Percentiles rank a stretch among this genome's conserved stretches.
Conservation (phyloP, 1,140 invertebrate genomes). For the Metaphire vulgaris region DNA sequence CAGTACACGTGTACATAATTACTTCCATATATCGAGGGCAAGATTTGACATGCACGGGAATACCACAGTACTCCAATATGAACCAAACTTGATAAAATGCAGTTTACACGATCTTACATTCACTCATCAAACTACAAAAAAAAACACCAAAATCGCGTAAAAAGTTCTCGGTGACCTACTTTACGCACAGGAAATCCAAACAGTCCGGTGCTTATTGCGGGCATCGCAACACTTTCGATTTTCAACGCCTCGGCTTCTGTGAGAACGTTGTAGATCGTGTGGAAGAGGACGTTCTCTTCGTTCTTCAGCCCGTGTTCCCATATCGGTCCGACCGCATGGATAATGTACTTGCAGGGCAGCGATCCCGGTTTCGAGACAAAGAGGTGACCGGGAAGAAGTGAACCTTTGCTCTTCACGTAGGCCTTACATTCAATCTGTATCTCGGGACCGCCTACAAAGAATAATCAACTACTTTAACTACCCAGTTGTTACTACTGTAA, state of each 20-base stretch:
- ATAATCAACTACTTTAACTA: too few relatives aligned
- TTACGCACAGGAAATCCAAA: constrained; percentile 36
- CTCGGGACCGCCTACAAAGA: constrained; percentile 26
- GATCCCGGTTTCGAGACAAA: constrained; percentile 31
- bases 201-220: constrained; percentile 37
- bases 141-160: too few relatives aligned
- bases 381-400: constrained; percentile 31
- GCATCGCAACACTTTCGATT: constrained; percentile 32
- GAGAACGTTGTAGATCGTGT: constrained; percentile 32
- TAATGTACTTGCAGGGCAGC: constrained; percentile 33
- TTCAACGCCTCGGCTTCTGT: constrained; percentile 22
- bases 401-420: constrained; percentile 27
- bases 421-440: constrained; percentile 34
- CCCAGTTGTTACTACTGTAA: too few relatives aligned
- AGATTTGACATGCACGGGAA: too few relatives aligned
- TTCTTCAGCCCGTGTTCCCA: constrained; percentile 32
- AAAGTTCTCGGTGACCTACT: too few relatives aligned
- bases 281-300: constrained; percentile 29
- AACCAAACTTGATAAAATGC: too few relatives aligned
- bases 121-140: too few relatives aligned
- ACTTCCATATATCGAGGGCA: too few relatives aligned
- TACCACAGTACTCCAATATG: too few relatives aligned
- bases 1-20: too few relatives aligned
- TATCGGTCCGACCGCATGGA: constrained; percentile 40
- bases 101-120: too few relatives aligned